Percentiles rank a stretch among this genome's conserved stretches.
Evolutionary conservation across 2,888 invertebrate genomes (phyloP).

Genomic region (Petrolisthes manimaculis): DNA sequence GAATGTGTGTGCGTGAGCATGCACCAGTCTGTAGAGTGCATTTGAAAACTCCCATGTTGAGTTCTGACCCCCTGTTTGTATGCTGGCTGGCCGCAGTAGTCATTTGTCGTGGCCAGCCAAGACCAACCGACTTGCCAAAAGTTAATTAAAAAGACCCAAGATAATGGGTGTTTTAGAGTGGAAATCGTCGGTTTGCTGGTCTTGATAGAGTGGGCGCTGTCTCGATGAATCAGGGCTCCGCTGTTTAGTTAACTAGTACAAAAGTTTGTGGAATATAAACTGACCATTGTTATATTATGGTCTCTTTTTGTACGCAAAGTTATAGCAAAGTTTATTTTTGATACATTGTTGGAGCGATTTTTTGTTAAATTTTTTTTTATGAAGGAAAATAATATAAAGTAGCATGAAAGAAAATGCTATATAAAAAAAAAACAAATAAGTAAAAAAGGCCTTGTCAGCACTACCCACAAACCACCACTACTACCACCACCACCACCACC

Average conservation of each 20-base stretch:
- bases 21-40: constrained; percentile 41
- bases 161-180: constrained; percentile 6
- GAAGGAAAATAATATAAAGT: constrained; percentile 61
- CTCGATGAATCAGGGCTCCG: constrained; percentile 57
- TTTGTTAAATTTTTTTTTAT: constrained; percentile 65
- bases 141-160: background rate
- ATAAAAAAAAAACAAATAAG: constrained; percentile 46
- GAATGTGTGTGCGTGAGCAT: constrained; percentile 44
- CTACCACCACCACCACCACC: background rate
- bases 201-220: constrained; percentile 52
- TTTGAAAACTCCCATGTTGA: constrained; percentile 49
- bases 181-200: constrained; percentile 48
- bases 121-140: constrained; percentile 13
- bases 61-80: constrained; percentile 62
- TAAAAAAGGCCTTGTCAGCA: constrained; percentile 52
- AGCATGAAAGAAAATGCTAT: constrained; percentile 61
- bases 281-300: constrained; percentile 69
- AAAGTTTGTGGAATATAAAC: constrained; percentile 65
- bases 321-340: constrained; percentile 77
- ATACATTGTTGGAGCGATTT: constrained; percentile 75
- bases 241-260: constrained; percentile 64
- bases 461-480: constrained; percentile 55
- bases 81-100: constrained; percentile 52
- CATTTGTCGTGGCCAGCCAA: constrained; percentile 48
- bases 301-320: constrained; percentile 70